Evolutionary conservation across 1,140 invertebrate genomes (phyloP), one percentile per base, ranked within the genome.

Genomic region (Brachionus paranguensis): DNA sequence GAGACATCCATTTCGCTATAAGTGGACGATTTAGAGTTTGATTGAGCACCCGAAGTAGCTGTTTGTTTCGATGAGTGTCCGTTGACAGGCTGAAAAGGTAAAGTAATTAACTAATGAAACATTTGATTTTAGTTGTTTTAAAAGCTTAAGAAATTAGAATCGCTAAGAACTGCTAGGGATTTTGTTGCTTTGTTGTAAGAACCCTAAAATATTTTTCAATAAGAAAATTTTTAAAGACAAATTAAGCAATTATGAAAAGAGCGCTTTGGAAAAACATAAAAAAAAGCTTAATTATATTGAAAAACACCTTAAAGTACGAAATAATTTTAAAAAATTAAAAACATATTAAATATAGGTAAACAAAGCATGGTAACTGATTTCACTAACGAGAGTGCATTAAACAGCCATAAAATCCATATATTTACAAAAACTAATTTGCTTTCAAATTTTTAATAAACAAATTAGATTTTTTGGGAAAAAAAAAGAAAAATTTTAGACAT

Each of bases 1-100:
- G 78, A 64, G 24, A 81, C 78, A 81, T 81, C 78, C 78, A 81
- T 81, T 64, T 81, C 78, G 17, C 78, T 81, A 24, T 68, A 41
- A 17, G 33, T 43, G 37, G 78, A 81, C 37, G 78, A 81, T 64
- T 81, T 81, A 45, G 78, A 81, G 37, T 76, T 76, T 8, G 72
- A 76, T 29, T 76, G 72, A 50, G 43, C 72, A 37, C 43, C 45
- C 4, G 72, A 76, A 27, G 72, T 76, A 12, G 20, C 33, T 50
- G 72, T 76, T n/a, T 76, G 72, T 50, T 76, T 76, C 20, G 72
- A 76, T 50, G 45, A 76, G 27, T 76, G 72, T 24, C 72, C 72
- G 72, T 76, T 76, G 47, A 33, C 45, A 33, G 72, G 72, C 72
- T 76, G 27, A 50, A 76, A 74, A 17, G 20, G 41, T 50, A 76